Evolutionary conservation across 2,113 vertebrate species (phyloP), one percentile per base, ranked within the genome.

Genomic region (Ptyas mucosa): DNA sequence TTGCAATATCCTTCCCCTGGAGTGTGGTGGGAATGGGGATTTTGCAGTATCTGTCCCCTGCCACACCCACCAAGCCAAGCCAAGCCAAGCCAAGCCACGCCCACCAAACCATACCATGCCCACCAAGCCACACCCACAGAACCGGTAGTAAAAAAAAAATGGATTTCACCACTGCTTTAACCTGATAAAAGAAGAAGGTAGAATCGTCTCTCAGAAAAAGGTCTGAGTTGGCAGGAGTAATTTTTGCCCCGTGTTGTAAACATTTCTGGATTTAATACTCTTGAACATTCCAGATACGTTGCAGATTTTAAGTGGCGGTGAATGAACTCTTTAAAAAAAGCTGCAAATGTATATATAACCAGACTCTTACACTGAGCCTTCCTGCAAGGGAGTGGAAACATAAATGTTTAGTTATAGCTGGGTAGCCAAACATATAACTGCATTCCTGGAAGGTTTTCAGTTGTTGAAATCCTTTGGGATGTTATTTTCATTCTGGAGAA

Each of bases 361-460:
- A 89, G 21, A 14, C 34, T 43, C 53, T 54, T 88, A 61, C 15
- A 1, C 39, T 55, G 61, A 57, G 39, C 55, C 53, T 20, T 58
- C 39, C n/a, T 85, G 39, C 26, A 53, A 85, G 87, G 23, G 88
- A 69, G 21, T n/a, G 52, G 92, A 92, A 85, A 89, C 64, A 49
- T 88, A 92, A 92, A 89, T 89, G 87, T 92, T 92, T 92, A 51
- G 64, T 58, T 85, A 89, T 64, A 34, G 52, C 52, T 85, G 92
- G 53, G 69, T 85, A 89, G 88, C 64, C 64, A 89, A 89, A 85
- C 92, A 92, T 12, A 51, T 53, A 92, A 29, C 88, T 92, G 88
- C 88, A 89, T 85, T 92, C 64, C 53, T 89, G 64, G 87, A 81
- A 89, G 91, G 55, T 53, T 57, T 85, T 57, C 69, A 49, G 49